Percentiles rank a stretch among this genome's conserved stretches.
phyloP scores from a whole-genome alignment of 2,888 invertebrate species.

The Dryomyza anilis region DNA sequence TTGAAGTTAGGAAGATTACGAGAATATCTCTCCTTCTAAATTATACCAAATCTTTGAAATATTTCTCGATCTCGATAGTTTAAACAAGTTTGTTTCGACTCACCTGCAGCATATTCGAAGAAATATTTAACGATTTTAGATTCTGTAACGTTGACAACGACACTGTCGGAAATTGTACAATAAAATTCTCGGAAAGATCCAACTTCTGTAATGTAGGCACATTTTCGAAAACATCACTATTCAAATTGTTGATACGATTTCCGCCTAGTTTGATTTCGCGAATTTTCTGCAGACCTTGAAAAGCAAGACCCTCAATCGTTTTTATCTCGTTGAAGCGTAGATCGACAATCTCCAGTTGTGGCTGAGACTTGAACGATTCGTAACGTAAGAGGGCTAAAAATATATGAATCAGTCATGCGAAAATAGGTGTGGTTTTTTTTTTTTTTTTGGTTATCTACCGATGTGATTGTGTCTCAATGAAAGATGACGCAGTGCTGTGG shows the following conservation, averaged over 20 bases:
- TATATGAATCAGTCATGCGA: background rate
- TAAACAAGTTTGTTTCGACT: no score
- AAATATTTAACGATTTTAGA: conserved; percentile 77
- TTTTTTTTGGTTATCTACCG: conserved; percentile 64
- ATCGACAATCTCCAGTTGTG: conserved; percentile 75
- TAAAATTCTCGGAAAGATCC: conserved; percentile 86
- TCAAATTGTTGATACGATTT: conserved; percentile 79
- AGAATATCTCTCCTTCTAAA: no score
- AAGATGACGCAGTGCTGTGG: conserved; percentile 73
- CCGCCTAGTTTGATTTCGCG: conserved; percentile 75
- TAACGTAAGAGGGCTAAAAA: conserved; percentile 69
- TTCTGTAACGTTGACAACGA: conserved; percentile 74
- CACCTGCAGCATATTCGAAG: conserved; percentile 85
- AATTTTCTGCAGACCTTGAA: conserved; percentile 71
- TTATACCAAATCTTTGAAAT: no score
- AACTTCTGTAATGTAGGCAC: conserved; percentile 77
- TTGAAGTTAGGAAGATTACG: no score
- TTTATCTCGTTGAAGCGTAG: conserved; percentile 79
- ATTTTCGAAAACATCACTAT: conserved; percentile 81
- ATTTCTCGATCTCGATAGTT: no score
- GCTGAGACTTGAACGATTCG: conserved; percentile 73
- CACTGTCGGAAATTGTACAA: conserved; percentile 79
- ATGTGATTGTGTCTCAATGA: conserved; percentile 81
- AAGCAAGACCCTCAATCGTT: conserved; percentile 76
- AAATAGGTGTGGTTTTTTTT: no score